Evolutionary conservation across 2,113 vertebrate species (phyloP).

Genomic region (Aldabrachelys gigantea): DNA sequence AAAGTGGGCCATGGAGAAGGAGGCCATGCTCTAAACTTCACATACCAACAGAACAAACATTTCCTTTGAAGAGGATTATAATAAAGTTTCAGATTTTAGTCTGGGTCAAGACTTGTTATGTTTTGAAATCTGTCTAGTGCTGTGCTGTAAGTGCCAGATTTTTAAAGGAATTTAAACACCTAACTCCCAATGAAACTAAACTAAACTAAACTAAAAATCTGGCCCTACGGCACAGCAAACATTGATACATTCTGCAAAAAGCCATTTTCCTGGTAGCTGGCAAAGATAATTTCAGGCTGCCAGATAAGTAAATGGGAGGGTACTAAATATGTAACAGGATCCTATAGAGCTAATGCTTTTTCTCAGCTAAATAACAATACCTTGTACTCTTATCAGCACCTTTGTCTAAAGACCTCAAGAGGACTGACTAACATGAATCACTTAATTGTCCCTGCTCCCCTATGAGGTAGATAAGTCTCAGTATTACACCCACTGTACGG

Average conservation of each 20-base stretch:
- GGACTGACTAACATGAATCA: not conserved
- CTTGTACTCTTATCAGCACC: not conserved
- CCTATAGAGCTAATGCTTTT: not conserved
- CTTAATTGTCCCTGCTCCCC: not conserved
- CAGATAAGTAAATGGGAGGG: not conserved
- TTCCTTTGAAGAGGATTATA: not conserved
- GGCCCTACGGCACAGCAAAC: not conserved
- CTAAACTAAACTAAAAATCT: not conserved
- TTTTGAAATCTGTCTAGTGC: slow-evolving; percentile 6
- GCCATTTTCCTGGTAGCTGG: not conserved
- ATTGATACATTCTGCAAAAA: not conserved
- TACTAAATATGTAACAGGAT: accelerated
- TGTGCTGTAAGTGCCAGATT: not conserved
- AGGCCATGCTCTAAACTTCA: not conserved
- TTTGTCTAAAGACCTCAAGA: not conserved
- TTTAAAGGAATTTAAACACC: not conserved
- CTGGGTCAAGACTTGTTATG: not conserved
- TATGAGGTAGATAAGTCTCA: accelerated
- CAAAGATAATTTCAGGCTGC: not conserved
- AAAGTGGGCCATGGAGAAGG: slow-evolving; percentile 35
- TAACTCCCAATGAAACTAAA: not conserved
- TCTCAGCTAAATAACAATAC: not conserved
- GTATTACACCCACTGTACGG: not conserved
- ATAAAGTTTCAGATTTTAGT: not conserved
- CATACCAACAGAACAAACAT: not conserved